Base-by-base conservation (phyloP, 2,888 invertebrate genomes). In the Ornithoptera alexandrae region DNA sequence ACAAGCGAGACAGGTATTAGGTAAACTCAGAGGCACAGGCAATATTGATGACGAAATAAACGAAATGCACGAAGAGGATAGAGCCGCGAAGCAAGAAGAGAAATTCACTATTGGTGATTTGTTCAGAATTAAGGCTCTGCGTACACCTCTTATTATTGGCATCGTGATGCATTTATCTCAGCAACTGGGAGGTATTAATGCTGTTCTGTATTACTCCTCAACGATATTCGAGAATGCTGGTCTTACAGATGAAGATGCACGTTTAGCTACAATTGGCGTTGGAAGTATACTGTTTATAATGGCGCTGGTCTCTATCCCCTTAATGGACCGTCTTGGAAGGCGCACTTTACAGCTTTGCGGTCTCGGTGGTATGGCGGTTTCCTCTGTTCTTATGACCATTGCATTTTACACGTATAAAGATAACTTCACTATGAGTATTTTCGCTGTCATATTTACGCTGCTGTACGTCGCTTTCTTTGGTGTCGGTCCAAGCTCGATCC, bases 291-390 rank as follows among this genome's bases (percentile, higher is more conserved):
- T 96, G 90, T 95, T 96, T 56, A 84, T 94, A 64, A 96, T 96
- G 96, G 96, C 96, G 6, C 83, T 96, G n/a, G 94, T 96, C 8
- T 95, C 96, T 10, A 95, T 96, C 72, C 95, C 95, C n/a, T 82
- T 96, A 75, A 96, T 96, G 94, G 96, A 96, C 81, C 90, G 94
- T 22, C 90, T 95, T 59, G 96, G 96, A 17, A 88, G 96, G 72
- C 92, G 96, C 65, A 95, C 95, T 0, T 87, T 96, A 63, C 96
- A 96, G 81, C 89, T 96, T 39, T 93, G 93, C 65, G 96, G 96
- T 62, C 93, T 96, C 2, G 95, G 93, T 7, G 96, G 96, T 64
- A 96, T 96, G 96, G 94, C 95, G 68, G 87, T 95, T 63, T 95
- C 95, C 84, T 95, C 95, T 67, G 93, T 96, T 72, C 93, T 96